Percentiles rank a stretch among this genome's conserved stretches.
These are phyloP conservation scores for Tupiocoris notatus DNA, from an alignment of 2,888 invertebrate genomes.

Conservation along the genomic window DNA sequence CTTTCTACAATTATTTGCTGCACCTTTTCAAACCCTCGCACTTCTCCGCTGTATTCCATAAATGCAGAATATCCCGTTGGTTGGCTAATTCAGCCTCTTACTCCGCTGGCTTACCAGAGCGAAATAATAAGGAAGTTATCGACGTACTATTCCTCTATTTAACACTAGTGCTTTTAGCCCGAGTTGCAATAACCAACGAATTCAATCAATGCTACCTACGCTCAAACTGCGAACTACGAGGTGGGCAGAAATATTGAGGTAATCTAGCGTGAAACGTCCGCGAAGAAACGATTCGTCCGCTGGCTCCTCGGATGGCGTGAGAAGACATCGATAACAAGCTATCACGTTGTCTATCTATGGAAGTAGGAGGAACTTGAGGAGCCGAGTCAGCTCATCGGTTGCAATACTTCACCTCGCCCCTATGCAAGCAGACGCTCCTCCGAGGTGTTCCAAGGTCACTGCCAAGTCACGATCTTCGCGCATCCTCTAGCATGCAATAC, in stretches of 20 bases:
- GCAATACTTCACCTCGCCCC: neutral
- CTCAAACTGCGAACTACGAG: neutral
- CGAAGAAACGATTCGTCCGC: neutral
- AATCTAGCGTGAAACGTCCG: neutral
- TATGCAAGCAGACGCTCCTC: slow-evolving; percentile 16
- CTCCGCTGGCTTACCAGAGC: too few species aligned
- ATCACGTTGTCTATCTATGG: neutral
- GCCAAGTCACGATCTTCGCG: slow-evolving; percentile 15
- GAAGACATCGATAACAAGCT: neutral
- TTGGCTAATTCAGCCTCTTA: too few species aligned
- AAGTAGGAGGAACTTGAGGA: neutral
- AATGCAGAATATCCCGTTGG: too few species aligned
- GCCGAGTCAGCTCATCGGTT: neutral
- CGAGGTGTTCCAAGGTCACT: slow-evolving; percentile 1
- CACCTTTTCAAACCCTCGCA: too few species aligned
- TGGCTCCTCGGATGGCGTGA: neutral
- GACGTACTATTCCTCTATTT: too few species aligned
- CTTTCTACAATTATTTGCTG: too few species aligned
- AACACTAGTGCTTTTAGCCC: too few species aligned
- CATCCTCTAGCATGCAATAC: slow-evolving; percentile 1
- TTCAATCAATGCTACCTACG: too few species aligned
- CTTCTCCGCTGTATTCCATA: too few species aligned
- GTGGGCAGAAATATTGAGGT: neutral
- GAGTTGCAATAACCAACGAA: too few species aligned
- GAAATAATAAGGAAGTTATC: too few species aligned